Percentiles rank a stretch among this genome's conserved stretches.
These are phyloP conservation scores for Zaprionus nigranus DNA, from an alignment of 1,140 invertebrate species.

Conservation along the genomic window DNA sequence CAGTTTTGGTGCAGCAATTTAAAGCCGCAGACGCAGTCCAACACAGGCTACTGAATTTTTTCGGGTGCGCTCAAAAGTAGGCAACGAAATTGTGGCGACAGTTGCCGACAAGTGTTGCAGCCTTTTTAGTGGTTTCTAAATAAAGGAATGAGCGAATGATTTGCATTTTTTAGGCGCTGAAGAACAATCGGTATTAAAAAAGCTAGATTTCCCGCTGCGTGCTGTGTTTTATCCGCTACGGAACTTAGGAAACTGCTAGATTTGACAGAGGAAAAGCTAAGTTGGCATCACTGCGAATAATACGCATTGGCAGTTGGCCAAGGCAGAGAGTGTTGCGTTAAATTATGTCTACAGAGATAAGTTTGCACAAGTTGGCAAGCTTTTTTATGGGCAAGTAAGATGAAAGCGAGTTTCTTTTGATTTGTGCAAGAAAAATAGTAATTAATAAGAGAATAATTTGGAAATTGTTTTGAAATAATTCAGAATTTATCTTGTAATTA, in stretches of 20 bases:
- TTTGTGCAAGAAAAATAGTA: too few relatives aligned
- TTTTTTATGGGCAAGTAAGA: neutral
- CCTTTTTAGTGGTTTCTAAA: constrained; percentile 31
- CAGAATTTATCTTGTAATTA: too few relatives aligned
- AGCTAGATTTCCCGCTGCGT: too few relatives aligned
- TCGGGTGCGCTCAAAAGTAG: constrained; percentile 42
- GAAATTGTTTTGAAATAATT: too few relatives aligned
- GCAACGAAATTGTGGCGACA: constrained; percentile 56
- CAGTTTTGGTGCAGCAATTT: constrained; percentile 44
- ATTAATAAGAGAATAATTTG: too few relatives aligned
- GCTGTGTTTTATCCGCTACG: too few relatives aligned
- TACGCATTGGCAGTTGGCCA: constrained; percentile 38
- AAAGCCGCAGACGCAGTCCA: constrained; percentile 22
- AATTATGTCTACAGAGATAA: constrained; percentile 14
- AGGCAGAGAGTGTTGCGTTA: constrained; percentile 12
- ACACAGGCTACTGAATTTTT: constrained; percentile 39
- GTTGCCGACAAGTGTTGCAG: constrained; percentile 54
- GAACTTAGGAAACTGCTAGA: too few relatives aligned
- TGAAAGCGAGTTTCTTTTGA: too few relatives aligned
- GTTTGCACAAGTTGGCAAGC: neutral
- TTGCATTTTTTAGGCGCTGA: neutral
- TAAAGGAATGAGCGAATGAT: neutral
- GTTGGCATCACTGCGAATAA: neutral
- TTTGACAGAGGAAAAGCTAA: too few relatives aligned
- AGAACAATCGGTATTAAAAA: too few relatives aligned